phyloP scores from a whole-genome alignment of 2,113 vertebrate species.

The Callospermophilus lateralis region DNA sequence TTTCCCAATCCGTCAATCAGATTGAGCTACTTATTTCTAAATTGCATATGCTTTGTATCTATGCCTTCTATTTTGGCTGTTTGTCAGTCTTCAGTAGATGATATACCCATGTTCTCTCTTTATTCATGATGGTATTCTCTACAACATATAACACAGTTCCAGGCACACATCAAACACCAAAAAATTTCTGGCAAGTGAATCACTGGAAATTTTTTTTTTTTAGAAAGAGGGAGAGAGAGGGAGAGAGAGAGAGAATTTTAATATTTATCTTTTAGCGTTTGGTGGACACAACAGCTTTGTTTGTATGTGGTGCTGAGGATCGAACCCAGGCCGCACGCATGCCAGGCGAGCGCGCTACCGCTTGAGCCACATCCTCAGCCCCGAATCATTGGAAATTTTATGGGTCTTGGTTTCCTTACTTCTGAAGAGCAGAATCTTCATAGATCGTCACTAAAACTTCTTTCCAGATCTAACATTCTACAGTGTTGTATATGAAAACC shows the following conservation, averaged over 20 bases:
- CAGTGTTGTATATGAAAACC: neutral
- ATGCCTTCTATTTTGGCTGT: neutral
- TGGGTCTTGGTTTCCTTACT: neutral
- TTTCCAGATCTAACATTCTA: slow-evolving; percentile 36
- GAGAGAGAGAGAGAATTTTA: too few relatives aligned
- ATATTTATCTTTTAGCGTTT: too few relatives aligned
- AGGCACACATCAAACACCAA: neutral
- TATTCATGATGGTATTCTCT: neutral
- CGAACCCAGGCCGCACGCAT: too few relatives aligned
- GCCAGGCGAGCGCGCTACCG: too few relatives aligned
- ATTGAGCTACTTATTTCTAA: neutral
- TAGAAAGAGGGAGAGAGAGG: too few relatives aligned
- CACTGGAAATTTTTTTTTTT: neutral
- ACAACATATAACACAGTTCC: neutral
- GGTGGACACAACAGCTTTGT: too few relatives aligned
- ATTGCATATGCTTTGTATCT: neutral
- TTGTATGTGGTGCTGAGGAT: too few relatives aligned
- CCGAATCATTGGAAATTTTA: neutral
- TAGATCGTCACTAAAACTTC: neutral
- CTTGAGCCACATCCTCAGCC: too few relatives aligned
- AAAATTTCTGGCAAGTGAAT: neutral
- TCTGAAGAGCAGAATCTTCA: neutral
- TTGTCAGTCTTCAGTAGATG: neutral
- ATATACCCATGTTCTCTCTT: neutral
- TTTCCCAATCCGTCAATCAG: neutral